A percentile compares a stretch with the other conserved stretches of the same genome.
These are phyloP conservation scores for Istiophorus platypterus DNA, from an alignment of 2,113 vertebrate genomes.

Conservation along the genomic window DNA sequence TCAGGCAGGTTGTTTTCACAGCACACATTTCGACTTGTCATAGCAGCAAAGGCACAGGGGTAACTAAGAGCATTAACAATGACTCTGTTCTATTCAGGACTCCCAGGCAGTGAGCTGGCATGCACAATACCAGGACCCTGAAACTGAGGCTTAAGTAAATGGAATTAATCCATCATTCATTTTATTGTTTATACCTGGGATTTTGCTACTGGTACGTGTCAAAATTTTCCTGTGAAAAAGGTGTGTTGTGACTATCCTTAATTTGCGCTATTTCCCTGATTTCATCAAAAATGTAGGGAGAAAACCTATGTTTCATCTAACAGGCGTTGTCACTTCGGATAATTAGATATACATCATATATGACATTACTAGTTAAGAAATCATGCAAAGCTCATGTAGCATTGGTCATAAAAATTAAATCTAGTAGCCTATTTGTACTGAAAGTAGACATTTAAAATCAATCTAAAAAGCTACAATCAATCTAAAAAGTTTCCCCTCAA, in stretches of 20 bases:
- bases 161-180: neutral
- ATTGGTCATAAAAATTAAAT: neutral
- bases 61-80: neutral
- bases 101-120: neutral
- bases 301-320: neutral
- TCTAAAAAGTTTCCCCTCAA: neutral
- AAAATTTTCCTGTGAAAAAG: neutral
- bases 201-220: neutral
- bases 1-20: neutral
- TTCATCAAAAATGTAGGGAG: neutral
- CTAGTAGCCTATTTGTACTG: neutral
- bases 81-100: neutral
- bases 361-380: neutral
- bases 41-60: neutral
- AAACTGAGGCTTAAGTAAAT: neutral
- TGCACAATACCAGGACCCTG: neutral
- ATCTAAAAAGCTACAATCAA: neutral
- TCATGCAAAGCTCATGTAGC: neutral
- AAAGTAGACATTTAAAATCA: neutral
- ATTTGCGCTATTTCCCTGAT: neutral
- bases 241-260: neutral
- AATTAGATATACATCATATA: neutral
- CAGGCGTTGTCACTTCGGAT: neutral
- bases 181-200: neutral
- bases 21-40: neutral